Percentiles rank a stretch among this genome's conserved stretches.
phyloP scores from a whole-genome alignment of 2,888 invertebrate species.

The Pogonocherus hispidulus region DNA sequence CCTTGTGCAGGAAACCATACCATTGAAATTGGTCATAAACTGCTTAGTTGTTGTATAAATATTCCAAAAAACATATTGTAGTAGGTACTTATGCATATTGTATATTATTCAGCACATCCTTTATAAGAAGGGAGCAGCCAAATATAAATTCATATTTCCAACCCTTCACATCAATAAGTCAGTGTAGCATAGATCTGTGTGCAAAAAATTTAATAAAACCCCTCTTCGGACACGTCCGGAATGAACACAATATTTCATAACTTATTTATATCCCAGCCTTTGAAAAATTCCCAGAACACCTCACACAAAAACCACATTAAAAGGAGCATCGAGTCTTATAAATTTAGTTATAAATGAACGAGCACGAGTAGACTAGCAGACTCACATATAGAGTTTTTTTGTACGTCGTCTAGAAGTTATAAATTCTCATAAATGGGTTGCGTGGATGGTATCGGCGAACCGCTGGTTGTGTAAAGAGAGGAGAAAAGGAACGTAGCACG shows the following conservation, averaged over 20 bases:
- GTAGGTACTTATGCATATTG: no score
- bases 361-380: conserved; percentile 4
- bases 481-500: conserved; percentile 1
- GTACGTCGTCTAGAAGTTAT: conserved; percentile 32
- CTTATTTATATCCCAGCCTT: conserved; percentile 1
- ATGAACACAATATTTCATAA: conserved; percentile 16
- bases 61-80: no score
- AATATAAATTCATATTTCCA: no score
- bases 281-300: conserved; percentile 3
- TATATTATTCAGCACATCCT: no score
- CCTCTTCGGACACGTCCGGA: not conserved
- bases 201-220: conserved; percentile 1
- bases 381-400: conserved; percentile 21
- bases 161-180: no score
- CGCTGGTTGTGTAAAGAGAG: conserved; percentile 4
- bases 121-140: no score
- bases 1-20: no score
- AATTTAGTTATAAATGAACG: conserved; percentile 22
- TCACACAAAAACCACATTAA: conserved; percentile 1
- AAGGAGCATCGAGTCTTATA: conserved; percentile 16
- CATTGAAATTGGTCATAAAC: no score
- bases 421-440: conserved; percentile 38
- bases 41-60: no score
- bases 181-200: not conserved
- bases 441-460: conserved; percentile 29